Base-by-base conservation (phyloP, 2,113 vertebrate species). In the Promerops cafer region DNA sequence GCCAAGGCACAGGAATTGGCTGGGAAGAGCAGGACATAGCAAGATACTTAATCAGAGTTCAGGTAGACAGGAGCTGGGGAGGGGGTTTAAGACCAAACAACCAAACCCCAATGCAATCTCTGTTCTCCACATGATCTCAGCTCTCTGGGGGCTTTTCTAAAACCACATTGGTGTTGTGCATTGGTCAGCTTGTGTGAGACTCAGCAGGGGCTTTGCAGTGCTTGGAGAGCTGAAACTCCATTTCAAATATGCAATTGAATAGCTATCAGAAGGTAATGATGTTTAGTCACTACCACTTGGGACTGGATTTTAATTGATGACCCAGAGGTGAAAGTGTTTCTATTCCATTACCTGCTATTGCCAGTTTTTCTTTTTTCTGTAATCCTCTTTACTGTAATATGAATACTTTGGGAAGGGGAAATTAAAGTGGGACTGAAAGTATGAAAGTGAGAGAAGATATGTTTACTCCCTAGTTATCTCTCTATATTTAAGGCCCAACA, bases 231-330 rank as follows among this genome's bases (percentile, higher is more conserved):
- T 1, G 33, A 65, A 93, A 86, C 50, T 83, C 82, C 76, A 63
- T 88, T 88, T 96, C 75, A 86, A 68, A 83, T 49, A 60, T 13
- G 26, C 72, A 77, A 68, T 57, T 83, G 94, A 96, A 90, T 1
- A 2, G 44, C 79, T 86, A 86, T 91, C 76, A 90, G 90, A 74
- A 28, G 35, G 64, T 88, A 94, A 94, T 81, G 90, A 93, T 59
- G 30, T 93, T 95, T 92, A 86, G 90, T 96, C 95, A 92, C 88
- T 93, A 92, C 85, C 90, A 94, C 42, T 88, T 87, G 88, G 79
- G 93, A 83, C 71, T 93, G 71, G 76, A 86, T 96, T 97, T 97
- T 96, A 97, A 93, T 92, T 96, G 93, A 95, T 89, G 92, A 95
- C 90, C 92, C 37, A 54, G 91, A 83, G 92, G 93, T 95, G 90